Percentiles rank a stretch among this genome's conserved stretches.
Conservation (phyloP, 2,888 invertebrate species). For the Lasius fuliginosus region DNA sequence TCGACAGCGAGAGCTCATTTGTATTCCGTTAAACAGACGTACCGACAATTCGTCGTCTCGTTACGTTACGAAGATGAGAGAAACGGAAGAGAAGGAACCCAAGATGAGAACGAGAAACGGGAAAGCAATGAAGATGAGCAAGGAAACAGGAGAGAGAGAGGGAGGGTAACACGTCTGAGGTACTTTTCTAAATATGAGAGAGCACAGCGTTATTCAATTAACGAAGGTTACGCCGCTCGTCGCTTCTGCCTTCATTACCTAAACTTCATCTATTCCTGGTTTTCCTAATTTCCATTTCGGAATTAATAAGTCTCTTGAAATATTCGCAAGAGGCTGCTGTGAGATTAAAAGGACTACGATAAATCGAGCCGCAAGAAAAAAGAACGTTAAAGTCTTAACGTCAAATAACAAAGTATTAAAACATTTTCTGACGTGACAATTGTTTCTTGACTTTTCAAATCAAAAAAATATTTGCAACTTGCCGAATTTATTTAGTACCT, state of each 20-base stretch:
- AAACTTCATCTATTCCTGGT: slow-evolving; percentile 49
- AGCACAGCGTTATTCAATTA: slow-evolving; percentile 50
- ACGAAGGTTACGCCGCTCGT: slow-evolving; percentile 46
- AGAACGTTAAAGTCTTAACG: background rate
- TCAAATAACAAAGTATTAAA: background rate
- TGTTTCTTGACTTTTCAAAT: background rate
- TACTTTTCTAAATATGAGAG: slow-evolving; percentile 38
- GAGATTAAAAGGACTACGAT: background rate
- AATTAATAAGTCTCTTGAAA: slow-evolving; percentile 25
- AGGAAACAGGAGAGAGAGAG: background rate
- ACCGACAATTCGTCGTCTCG: slow-evolving; percentile 40
- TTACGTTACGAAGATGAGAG: slow-evolving; percentile 36
- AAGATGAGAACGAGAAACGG: slow-evolving; percentile 17
- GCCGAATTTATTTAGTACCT: background rate
- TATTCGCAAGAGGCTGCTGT: background rate
- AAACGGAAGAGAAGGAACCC: background rate
- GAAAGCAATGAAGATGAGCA: slow-evolving; percentile 27
- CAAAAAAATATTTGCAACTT: background rate
- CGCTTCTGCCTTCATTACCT: slow-evolving; percentile 53
- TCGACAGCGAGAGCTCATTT: slow-evolving; percentile 26
- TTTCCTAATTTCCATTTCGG: slow-evolving; percentile 47
- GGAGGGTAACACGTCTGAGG: background rate
- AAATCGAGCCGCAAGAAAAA: background rate
- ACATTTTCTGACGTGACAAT: background rate
- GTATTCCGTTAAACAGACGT: slow-evolving; percentile 44